These are phyloP conservation scores for Oriolus oriolus DNA, from an alignment of 2,113 vertebrate species.

Conservation along the genomic window DNA sequence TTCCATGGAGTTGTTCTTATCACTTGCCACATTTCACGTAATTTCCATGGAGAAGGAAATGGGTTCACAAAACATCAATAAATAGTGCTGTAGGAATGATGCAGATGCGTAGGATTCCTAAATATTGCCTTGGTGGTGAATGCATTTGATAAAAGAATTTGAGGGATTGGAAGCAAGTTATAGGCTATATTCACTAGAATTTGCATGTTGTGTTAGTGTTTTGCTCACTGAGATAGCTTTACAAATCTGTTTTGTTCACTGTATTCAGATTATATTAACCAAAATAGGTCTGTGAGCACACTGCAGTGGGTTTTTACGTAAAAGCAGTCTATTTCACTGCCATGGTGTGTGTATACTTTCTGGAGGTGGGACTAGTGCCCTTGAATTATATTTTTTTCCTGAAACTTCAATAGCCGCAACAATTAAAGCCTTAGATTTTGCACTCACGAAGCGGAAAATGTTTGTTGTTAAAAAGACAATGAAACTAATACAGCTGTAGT, in stretches of 20 bases:
- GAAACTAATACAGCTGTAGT: background rate
- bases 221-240: background rate
- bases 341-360: fast-evolving
- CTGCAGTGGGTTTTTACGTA: background rate
- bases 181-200: background rate
- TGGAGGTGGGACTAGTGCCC: background rate
- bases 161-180: background rate
- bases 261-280: background rate
- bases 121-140: background rate
- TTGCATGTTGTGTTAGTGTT: background rate
- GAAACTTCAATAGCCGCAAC: background rate
- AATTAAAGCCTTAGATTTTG: background rate
- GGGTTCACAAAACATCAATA: background rate
- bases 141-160: background rate
- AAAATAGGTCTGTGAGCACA: background rate
- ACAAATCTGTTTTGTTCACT: background rate
- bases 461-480: background rate
- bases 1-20: background rate
- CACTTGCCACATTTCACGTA: background rate
- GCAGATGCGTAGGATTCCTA: background rate
- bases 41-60: background rate
- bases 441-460: background rate
- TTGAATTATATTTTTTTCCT: background rate
- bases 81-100: background rate
- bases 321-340: background rate